phyloP scores from a whole-genome alignment of 2,113 vertebrate species.

The Xenopus tropicalis region UCB_Xtro_10.0 CM004450.2:60926501-60927000 shows the following conservation, averaged over 20 bases:
- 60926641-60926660: too few relatives aligned
- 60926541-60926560: too few relatives aligned
- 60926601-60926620: too few relatives aligned
- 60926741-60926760: background rate
- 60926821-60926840: background rate
- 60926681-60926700: too few relatives aligned
- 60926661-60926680: too few relatives aligned
- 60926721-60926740: too few relatives aligned
- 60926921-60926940: conserved; percentile 23
- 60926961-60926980: conserved; percentile 31
- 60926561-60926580: too few relatives aligned
- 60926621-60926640: too few relatives aligned
- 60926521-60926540: too few relatives aligned
- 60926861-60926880: background rate
- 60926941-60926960: conserved; percentile 38
- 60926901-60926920: conserved; percentile 20
- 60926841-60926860: conserved; percentile 2
- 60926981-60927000: conserved; percentile 16
- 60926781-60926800: background rate
- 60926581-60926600: too few relatives aligned
- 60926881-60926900: conserved; percentile 11
- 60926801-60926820: background rate
- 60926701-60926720: too few relatives aligned
- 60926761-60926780: background rate
- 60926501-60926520: too few relatives aligned